These are phyloP conservation scores for Valencia hispanica DNA, from an alignment of 2,797 vertebrate species.

Conservation along the genomic window DNA sequence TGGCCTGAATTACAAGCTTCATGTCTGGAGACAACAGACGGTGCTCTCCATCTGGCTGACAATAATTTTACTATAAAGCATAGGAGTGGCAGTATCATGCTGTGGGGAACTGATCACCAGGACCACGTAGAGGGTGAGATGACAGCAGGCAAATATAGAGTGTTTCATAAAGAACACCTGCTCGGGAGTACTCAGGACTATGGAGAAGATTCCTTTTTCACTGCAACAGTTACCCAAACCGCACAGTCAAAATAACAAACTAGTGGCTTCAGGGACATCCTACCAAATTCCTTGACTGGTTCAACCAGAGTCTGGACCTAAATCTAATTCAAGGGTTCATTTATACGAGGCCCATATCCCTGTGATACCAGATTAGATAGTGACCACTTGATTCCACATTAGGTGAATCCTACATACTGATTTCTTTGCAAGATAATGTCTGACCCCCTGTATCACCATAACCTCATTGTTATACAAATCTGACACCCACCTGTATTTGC, in stretches of 20 bases:
- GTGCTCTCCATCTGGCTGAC: background rate
- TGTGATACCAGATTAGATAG: background rate
- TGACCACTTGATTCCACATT: background rate
- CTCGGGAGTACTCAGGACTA: background rate
- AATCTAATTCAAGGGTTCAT: background rate
- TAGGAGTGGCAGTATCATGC: no score
- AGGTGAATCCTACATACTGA: background rate
- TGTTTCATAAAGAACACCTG: background rate
- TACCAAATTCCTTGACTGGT: background rate
- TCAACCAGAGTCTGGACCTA: background rate
- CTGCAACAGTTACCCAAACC: background rate
- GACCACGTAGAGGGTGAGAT: background rate
- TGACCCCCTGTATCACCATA: background rate
- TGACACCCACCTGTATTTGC: constrained; percentile 86
- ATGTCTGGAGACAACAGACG: background rate
- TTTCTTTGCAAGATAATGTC: background rate
- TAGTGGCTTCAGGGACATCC: background rate
- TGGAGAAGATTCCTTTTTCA: background rate
- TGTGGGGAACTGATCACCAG: no score
- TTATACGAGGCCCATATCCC: background rate
- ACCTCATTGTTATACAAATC: background rate
- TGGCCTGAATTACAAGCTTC: background rate
- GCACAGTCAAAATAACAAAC: background rate
- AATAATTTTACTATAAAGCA: background rate
- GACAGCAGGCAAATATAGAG: background rate